These are phyloP conservation scores for Galaxias olidus DNA, from an alignment of 2,797 vertebrate genomes.

Conservation along the genomic window DNA sequence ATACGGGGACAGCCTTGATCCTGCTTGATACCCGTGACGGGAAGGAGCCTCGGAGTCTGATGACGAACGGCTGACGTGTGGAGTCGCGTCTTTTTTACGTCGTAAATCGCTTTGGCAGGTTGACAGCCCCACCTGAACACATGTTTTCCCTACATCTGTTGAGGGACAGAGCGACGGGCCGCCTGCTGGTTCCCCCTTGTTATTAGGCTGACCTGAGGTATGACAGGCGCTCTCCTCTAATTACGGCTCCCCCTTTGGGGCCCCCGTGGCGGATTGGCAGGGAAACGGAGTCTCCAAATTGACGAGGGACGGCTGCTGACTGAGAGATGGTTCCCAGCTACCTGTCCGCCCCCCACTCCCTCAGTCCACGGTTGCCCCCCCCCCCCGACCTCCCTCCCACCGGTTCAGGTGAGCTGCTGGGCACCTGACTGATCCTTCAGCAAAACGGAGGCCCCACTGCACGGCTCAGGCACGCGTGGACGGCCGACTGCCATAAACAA, in stretches of 20 bases:
- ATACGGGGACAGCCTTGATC: no score
- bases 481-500: constrained; percentile 19
- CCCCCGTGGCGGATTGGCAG: background rate
- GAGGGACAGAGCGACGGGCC: constrained; percentile 11
- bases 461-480: constrained; percentile 54
- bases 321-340: background rate
- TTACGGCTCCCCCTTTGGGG: constrained; percentile 36
- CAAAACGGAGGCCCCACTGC: constrained; percentile 47
- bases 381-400: constrained; percentile 15
- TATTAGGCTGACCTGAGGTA: constrained; percentile 44
- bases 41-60: no score
- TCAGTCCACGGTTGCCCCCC: constrained; percentile 1
- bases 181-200: constrained; percentile 27
- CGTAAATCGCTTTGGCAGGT: no score
- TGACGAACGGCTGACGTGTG: no score
- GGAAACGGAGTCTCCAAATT: constrained; percentile 46
- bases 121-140: no score
- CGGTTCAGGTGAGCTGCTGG: constrained; percentile 45
- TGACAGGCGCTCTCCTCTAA: constrained; percentile 55
- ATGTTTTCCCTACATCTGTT: no score
- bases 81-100: no score
- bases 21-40: no score
- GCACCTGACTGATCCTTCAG: constrained; percentile 41
- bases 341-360: constrained; percentile 9
- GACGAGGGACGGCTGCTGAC: constrained; percentile 32